phyloP scores from a whole-genome alignment of 2,888 invertebrate species.

The Smittia sp. region DNA sequence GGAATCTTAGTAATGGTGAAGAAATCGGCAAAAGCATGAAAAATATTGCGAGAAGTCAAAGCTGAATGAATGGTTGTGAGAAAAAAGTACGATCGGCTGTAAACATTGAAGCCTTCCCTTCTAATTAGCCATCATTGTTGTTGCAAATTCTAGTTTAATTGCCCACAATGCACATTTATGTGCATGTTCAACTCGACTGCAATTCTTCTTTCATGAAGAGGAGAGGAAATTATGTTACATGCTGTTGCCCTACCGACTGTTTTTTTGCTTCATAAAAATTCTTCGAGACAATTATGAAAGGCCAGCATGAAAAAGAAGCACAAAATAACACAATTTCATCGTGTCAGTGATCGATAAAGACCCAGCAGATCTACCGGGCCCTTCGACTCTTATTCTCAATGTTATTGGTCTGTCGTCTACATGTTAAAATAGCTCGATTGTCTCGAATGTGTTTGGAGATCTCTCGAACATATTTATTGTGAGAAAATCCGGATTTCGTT shows the following conservation, averaged over 20 bases:
- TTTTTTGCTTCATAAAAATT: constrained; percentile 10
- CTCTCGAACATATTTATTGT: not conserved
- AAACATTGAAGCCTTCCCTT: not conserved
- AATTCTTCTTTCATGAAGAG: constrained; percentile 14
- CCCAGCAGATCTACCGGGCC: not conserved
- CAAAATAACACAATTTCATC: not conserved
- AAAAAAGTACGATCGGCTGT: not conserved
- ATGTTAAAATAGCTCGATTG: not conserved
- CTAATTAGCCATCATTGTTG: constrained; percentile 20
- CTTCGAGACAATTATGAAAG: not conserved
- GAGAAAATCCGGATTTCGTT: constrained; percentile 31
- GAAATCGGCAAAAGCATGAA: not conserved
- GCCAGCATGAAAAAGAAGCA: not conserved
- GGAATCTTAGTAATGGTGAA: not conserved
- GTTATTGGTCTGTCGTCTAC: too few relatives aligned
- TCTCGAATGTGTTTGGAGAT: not conserved
- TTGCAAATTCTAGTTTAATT: constrained; percentile 14
- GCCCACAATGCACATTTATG: constrained; percentile 6
- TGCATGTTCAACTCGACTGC: not conserved
- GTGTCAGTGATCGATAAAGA: not conserved
- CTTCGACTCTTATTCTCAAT: not conserved
- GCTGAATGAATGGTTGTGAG: not conserved
- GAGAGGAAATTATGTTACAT: not conserved
- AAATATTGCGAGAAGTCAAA: too few relatives aligned
- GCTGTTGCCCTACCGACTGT: not conserved